Evolutionary conservation across 2,797 vertebrate genomes (phyloP).

Genomic region (Macroramphosus scolopax): DNA sequence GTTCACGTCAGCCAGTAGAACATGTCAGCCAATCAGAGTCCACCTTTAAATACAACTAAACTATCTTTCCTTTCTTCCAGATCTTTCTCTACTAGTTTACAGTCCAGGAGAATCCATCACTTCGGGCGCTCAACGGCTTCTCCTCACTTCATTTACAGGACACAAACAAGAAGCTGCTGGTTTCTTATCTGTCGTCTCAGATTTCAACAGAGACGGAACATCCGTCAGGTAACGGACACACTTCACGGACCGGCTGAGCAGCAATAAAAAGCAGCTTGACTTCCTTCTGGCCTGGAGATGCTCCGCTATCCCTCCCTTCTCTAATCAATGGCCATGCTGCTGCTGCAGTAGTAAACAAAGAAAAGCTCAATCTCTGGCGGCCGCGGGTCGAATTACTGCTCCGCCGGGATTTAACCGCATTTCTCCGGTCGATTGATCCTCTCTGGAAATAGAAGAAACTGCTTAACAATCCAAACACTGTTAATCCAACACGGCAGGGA

Average conservation of each 20-base stretch:
- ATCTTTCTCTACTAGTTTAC: not conserved
- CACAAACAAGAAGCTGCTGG: too few relatives aligned
- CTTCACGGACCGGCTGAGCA: not conserved
- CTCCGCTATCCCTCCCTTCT: conserved; percentile 22
- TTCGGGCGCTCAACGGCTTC: not conserved
- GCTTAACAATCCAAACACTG: conserved; percentile 2
- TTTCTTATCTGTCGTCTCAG: too few relatives aligned
- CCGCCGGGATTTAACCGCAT: conserved; percentile 19
- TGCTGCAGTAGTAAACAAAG: conserved; percentile 41
- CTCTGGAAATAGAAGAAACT: conserved; percentile 17
- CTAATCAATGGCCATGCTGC: conserved; percentile 41
- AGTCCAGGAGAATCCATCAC: not conserved
- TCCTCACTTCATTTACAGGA: too few relatives aligned
- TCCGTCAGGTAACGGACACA: too few relatives aligned
- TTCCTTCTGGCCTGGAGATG: conserved; percentile 11
- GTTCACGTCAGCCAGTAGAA: not conserved
- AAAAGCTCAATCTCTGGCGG: conserved; percentile 19
- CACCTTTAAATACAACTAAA: too few relatives aligned
- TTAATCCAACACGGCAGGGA: not conserved
- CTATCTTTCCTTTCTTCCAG: too few relatives aligned
- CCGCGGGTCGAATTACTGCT: conserved; percentile 27
- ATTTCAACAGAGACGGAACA: too few relatives aligned
- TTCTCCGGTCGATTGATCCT: conserved; percentile 31
- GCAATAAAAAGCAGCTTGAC: conserved; percentile 33
- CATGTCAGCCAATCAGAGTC: too few relatives aligned